phyloP scores from a whole-genome alignment of 2,888 invertebrate species.

The Diarsia brunnea region DNA sequence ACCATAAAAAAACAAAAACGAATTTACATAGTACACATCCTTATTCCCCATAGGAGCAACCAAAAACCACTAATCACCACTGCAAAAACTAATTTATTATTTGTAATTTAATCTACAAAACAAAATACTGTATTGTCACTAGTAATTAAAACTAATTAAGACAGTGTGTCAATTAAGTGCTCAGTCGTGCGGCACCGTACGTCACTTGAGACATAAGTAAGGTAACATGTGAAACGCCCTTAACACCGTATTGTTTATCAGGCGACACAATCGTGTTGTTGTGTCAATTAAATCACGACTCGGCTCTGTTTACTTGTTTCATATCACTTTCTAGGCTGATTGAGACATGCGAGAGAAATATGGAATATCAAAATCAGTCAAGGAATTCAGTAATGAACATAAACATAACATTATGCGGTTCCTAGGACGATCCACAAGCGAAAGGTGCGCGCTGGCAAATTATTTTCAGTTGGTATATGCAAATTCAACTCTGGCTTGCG shows the following conservation, averaged over 20 bases:
- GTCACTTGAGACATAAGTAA: neutral
- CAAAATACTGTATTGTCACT: neutral
- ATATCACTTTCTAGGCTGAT: conserved; percentile 50
- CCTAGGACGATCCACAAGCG: too few species aligned
- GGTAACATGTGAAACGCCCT: conserved; percentile 23
- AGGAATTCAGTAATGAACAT: conserved; percentile 6
- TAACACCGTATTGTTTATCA: conserved; percentile 27
- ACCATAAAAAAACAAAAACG: too few species aligned
- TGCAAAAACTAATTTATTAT: neutral
- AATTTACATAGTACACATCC: too few species aligned
- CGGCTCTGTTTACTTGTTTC: conserved; percentile 23
- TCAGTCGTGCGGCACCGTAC: conserved; percentile 40
- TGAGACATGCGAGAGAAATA: conserved; percentile 16
- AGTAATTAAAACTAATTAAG: neutral
- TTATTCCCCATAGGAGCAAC: too few species aligned
- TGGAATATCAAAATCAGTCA: conserved; percentile 26
- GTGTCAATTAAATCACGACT: conserved; percentile 50
- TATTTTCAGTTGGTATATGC: too few species aligned
- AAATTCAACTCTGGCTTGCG: too few species aligned
- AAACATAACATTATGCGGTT: too few species aligned
- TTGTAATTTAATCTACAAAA: neutral
- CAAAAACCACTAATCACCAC: too few species aligned
- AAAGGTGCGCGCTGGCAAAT: too few species aligned
- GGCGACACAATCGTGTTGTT: conserved; percentile 34
- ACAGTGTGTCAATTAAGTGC: conserved; percentile 20